phyloP scores from a whole-genome alignment of 30 jellyfish, hydroid and myxozoan genomes.

The Morbakka virulenta region DNA sequence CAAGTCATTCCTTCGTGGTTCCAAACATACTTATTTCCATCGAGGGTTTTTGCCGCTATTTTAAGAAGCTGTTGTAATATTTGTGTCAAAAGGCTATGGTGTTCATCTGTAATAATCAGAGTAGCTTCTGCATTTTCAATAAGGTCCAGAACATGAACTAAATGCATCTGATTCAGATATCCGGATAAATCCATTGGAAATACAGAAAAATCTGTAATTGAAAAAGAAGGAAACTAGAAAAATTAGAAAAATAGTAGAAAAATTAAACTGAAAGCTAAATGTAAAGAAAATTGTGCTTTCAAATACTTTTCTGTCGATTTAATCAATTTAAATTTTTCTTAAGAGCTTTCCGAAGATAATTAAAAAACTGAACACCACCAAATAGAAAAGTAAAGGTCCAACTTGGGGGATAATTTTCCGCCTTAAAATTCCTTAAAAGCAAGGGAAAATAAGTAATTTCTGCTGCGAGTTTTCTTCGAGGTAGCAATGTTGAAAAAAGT shows the following conservation, averaged over 20 bases:
- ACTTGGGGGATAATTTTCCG: too few relatives aligned
- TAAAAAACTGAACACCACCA: too few relatives aligned
- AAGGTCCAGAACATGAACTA: slow-evolving; percentile 41
- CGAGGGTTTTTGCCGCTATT: slow-evolving; percentile 42
- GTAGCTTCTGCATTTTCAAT: slow-evolving; percentile 81
- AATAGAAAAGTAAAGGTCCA: too few relatives aligned
- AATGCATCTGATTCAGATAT: slow-evolving; percentile 53
- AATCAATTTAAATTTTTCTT: too few relatives aligned
- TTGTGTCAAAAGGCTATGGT: slow-evolving; percentile 59
- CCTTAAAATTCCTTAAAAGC: too few relatives aligned
- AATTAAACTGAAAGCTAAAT: too few relatives aligned
- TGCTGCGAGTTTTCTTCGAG: too few relatives aligned
- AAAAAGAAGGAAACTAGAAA: background rate
- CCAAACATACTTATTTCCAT: slow-evolving; percentile 74
- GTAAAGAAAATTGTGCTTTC: too few relatives aligned
- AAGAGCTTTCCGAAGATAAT: too few relatives aligned
- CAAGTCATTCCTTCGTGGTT: slow-evolving; percentile 77
- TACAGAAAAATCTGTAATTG: slow-evolving; percentile 64
- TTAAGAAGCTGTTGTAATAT: slow-evolving; percentile 53
- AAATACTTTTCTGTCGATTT: too few relatives aligned
- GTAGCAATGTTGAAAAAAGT: too few relatives aligned
- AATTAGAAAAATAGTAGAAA: background rate
- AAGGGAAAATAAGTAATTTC: too few relatives aligned
- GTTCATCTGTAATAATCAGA: slow-evolving; percentile 62
- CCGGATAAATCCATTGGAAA: slow-evolving; percentile 43